These are phyloP conservation scores for Matsumurasca onukii DNA, from an alignment of 1,140 invertebrate species.

Conservation along the genomic window DNA sequence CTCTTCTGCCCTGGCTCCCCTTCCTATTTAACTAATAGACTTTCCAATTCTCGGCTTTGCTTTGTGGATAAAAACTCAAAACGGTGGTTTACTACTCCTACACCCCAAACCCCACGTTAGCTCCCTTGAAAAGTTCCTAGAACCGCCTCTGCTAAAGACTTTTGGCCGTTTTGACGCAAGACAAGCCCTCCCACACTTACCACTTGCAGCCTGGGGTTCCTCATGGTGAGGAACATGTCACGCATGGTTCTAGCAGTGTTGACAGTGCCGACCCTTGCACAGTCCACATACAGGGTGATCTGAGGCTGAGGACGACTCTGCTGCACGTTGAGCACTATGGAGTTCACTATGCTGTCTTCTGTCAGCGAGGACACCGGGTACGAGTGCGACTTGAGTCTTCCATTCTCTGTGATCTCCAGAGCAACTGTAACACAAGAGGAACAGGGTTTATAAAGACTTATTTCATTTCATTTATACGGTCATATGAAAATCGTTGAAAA, in stretches of 20 bases:
- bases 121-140: too few species aligned
- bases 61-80: too few species aligned
- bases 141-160: too few species aligned
- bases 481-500: too few species aligned
- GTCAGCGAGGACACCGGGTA: constrained; percentile 55
- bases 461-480: too few species aligned
- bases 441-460: neutral
- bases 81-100: too few species aligned
- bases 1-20: too few species aligned
- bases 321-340: constrained; percentile 55
- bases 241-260: constrained; percentile 51
- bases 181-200: too few species aligned
- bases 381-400: constrained; percentile 50
- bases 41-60: too few species aligned
- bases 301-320: constrained; percentile 54
- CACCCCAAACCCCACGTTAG: too few species aligned
- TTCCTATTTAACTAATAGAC: too few species aligned
- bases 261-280: constrained; percentile 55
- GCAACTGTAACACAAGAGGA: constrained; percentile 52
- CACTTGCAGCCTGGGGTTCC: constrained; percentile 47
- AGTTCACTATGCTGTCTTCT: constrained; percentile 52
- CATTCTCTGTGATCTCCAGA: constrained; percentile 57
- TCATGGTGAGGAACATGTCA: constrained; percentile 50
- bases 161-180: too few species aligned
- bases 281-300: constrained; percentile 59